A percentile compares a stretch with the other conserved stretches of the same genome.
phyloP scores from a whole-genome alignment of 1,140 invertebrate genomes.

The Atta colombica region DNA sequence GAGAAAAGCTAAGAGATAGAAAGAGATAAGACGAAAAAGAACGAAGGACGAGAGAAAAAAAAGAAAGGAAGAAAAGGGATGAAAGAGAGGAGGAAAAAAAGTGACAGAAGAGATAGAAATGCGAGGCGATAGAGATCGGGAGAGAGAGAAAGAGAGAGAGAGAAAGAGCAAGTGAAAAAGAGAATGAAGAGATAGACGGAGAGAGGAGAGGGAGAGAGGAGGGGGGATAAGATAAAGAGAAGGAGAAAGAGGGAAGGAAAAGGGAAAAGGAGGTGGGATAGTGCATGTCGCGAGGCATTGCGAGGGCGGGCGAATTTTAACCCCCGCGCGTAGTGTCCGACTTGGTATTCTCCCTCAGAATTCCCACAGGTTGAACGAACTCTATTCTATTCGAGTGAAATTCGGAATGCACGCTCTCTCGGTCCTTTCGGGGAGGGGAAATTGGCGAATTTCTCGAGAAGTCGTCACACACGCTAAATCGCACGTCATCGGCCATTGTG shows the following conservation, averaged over 20 bases:
- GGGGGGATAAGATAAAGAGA: neutral
- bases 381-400: constrained; percentile 54
- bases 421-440: constrained; percentile 22
- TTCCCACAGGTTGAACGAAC: constrained; percentile 76
- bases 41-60: neutral
- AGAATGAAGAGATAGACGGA: neutral
- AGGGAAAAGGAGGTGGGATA: neutral
- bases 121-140: constrained; percentile 15
- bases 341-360: constrained; percentile 73
- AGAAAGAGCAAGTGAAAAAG: too few species aligned
- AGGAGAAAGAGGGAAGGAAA: constrained; percentile 8
- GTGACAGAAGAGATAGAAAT: constrained; percentile 28
- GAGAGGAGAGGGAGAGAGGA: neutral
- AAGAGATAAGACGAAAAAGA: neutral
- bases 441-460: constrained; percentile 49
- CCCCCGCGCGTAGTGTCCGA: constrained; percentile 71
- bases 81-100: constrained; percentile 28
- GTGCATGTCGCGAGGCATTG: constrained; percentile 48
- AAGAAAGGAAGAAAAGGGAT: neutral
- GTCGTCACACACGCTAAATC: constrained; percentile 46
- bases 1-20: constrained; percentile 10
- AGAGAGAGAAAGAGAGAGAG: neutral
- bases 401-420: constrained; percentile 35
- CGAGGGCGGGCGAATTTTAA: constrained; percentile 77
- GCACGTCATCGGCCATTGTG: constrained; percentile 31